Base-by-base conservation (phyloP, 2,888 invertebrate genomes). In the Sesia bembeciformis region DNA sequence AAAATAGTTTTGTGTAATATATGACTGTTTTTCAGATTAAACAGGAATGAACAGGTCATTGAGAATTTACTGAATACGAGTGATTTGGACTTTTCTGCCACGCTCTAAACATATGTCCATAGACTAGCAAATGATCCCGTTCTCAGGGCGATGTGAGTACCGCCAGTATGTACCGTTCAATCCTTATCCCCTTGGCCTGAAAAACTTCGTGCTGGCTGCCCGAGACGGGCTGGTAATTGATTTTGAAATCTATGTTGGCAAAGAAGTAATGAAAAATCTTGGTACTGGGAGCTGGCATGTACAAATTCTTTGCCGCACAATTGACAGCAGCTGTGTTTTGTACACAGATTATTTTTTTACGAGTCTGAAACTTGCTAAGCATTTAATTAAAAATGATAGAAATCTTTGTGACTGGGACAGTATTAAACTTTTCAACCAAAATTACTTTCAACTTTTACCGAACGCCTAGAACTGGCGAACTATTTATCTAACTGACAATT, bases 131-230 rank as follows among this genome's bases (percentile, higher is more conserved):
- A 66, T 68, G 59, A 65, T 68, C 7, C 68, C 66, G 5, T 70
- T 67, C 62, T 60, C 64, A 38, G 65, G 67, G 8, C 55, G 62
- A 41, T 65, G 64, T 52, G 55, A 54, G 49, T n/a, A n/a, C n/a
- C n/a, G n/a, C n/a, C n/a, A n/a, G n/a, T 62, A 61, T 55, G 59
- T 67, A 39, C 59, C 54, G 50, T 43, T 55, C 7, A 71, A 68
- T 56, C 68, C 71, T 40, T 65, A 67, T 53, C 67, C 67, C 46
- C 59, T 66, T 40, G 68, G 69, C 8, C 54, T 74, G 8, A 72
- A 72, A 60, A 71, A 67, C 58, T 69, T 72, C 62, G 68, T 74
- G 8, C 54, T 62, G 51, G 64, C 67, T 54, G 55, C 67, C 23
- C 57, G 61, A 49, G 55, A 62, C 46, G 64, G 67, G 3, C 55